Evolutionary conservation across 1,140 invertebrate genomes (phyloP).

Genomic region (Eurosta solidaginis): DNA sequence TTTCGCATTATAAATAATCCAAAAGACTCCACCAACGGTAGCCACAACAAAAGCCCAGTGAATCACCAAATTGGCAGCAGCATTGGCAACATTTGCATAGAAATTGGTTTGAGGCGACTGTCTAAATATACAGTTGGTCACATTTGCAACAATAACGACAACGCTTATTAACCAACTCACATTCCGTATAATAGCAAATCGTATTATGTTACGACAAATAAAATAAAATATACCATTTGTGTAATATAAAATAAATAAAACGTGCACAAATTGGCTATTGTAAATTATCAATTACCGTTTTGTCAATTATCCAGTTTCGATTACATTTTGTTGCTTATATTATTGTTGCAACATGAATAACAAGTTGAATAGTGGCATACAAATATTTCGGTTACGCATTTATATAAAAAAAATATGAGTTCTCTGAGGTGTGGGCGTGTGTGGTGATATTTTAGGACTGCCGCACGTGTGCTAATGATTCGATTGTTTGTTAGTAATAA

Average conservation of each 20-base stretch:
- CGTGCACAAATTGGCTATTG: background rate
- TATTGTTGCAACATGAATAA: background rate
- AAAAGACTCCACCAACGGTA: background rate
- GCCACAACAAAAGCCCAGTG: background rate
- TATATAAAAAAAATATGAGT: background rate
- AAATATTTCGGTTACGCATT: background rate
- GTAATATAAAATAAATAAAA: background rate
- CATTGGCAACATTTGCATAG: background rate
- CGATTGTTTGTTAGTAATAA: slow-evolving; percentile 13
- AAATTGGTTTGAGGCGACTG: background rate
- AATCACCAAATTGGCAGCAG: background rate
- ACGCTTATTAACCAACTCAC: background rate
- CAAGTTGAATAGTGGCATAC: background rate
- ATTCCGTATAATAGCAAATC: background rate
- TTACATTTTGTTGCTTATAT: background rate
- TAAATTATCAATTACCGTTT: slow-evolving; percentile 19
- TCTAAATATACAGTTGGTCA: background rate
- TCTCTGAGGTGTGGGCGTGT: background rate
- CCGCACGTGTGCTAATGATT: slow-evolving; percentile 5
- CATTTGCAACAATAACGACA: background rate
- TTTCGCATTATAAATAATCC: background rate
- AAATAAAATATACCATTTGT: background rate
- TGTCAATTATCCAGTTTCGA: slow-evolving; percentile 22
- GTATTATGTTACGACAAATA: background rate
- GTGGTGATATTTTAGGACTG: background rate